A percentile compares a stretch with the other conserved stretches of the same genome.
Conservation (phyloP, 2,888 invertebrate species). For the Mesoligia furuncula region DNA sequence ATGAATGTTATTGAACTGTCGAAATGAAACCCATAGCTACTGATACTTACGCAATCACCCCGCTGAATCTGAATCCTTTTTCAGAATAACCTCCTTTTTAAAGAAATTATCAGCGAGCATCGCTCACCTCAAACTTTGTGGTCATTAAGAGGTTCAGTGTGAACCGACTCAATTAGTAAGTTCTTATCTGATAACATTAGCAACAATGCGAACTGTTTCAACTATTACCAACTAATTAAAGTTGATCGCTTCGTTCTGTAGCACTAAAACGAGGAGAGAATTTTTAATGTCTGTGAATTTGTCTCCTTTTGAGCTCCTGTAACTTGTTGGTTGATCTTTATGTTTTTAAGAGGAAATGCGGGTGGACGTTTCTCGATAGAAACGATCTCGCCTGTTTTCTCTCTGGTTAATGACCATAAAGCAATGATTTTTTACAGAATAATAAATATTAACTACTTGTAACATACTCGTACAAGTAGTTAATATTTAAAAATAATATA, state of each 20-base stretch:
- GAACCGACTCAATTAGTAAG: slow-evolving; percentile 8
- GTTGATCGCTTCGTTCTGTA: slow-evolving; percentile 2
- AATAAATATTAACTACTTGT: no score
- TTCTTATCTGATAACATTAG: slow-evolving; percentile 44
- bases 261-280: not conserved
- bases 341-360: not conserved
- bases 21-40: no score
- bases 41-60: no score
- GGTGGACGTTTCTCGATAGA: no score
- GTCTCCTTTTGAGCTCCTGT: not conserved
- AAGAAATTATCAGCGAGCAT: slow-evolving; percentile 29
- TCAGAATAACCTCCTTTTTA: slow-evolving; percentile 29
- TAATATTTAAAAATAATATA: no score
- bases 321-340: not conserved
- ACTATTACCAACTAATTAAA: slow-evolving; percentile 56
- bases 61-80: no score
- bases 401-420: no score
- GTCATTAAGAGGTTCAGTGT: slow-evolving; percentile 39
- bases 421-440: no score
- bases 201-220: slow-evolving; percentile 33
- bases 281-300: slow-evolving; percentile 2
- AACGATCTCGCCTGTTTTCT: no score
- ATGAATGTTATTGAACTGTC: no score
- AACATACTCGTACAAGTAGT: no score
- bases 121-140: slow-evolving; percentile 29